phyloP scores from a whole-genome alignment of 1,140 invertebrate species.

The Polypedilum vanderplanki region DNA sequence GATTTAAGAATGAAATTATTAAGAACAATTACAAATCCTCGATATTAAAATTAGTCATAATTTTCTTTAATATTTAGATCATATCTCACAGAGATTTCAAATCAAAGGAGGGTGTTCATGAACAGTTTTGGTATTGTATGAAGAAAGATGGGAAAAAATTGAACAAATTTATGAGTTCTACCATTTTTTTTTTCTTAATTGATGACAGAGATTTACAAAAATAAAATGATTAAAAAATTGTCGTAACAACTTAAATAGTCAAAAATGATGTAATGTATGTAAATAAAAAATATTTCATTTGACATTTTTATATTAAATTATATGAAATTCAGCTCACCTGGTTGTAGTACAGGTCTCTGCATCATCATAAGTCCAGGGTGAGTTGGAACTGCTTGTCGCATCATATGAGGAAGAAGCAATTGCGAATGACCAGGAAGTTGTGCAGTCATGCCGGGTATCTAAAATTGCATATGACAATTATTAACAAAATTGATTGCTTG shows the following conservation, averaged over 20 bases:
- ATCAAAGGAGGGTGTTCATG: neutral
- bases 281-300: neutral
- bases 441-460: neutral
- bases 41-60: neutral
- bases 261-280: neutral
- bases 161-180: neutral
- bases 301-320: neutral
- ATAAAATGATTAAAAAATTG: neutral
- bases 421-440: neutral
- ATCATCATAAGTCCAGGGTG: slow-evolving; percentile 68
- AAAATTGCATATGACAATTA: neutral
- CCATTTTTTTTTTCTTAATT: neutral
- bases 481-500: neutral
- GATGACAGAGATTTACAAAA: neutral
- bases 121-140: neutral
- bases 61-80: neutral
- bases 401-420: slow-evolving; percentile 51
- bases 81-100: neutral
- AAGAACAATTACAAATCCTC: neutral
- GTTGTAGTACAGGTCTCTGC: slow-evolving; percentile 59
- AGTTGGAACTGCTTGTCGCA: slow-evolving; percentile 56
- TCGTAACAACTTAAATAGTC: neutral
- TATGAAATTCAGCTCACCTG: slow-evolving; percentile 54
- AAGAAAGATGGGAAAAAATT: neutral
- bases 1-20: neutral